Evolutionary conservation across 2,113 vertebrate species (phyloP).

Genomic region (Lepus timidus): DNA sequence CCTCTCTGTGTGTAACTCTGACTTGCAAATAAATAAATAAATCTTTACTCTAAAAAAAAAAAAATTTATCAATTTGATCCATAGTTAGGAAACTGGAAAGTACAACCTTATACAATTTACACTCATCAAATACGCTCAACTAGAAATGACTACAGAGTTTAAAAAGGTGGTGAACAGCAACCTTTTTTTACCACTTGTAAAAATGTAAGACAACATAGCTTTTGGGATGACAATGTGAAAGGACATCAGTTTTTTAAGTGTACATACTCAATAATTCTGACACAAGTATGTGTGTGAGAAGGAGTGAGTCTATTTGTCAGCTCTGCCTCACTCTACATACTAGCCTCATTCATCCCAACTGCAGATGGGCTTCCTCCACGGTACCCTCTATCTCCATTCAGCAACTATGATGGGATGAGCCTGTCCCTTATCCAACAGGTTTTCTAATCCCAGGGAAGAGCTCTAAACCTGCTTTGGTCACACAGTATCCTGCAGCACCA

Average conservation of each 20-base stretch:
- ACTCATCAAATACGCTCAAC: constrained; percentile 9
- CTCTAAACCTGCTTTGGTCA: constrained; percentile 23
- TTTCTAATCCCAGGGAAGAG: constrained; percentile 35
- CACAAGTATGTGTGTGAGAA: not conserved
- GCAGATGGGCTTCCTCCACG: not conserved
- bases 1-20: too few species aligned
- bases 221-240: constrained; percentile 37
- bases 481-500: not conserved
- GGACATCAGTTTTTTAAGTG: constrained; percentile 11
- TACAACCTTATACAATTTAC: constrained; percentile 18
- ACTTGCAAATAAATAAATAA: too few species aligned
- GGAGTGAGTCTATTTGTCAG: not conserved
- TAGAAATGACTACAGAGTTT: constrained; percentile 18
- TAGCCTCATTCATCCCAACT: not conserved
- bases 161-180: not conserved
- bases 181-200: not conserved
- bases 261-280: not conserved
- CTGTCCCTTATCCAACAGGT: constrained; percentile 3
- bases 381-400: not conserved
- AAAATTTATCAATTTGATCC: not conserved
- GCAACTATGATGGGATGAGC: not conserved
- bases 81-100: constrained; percentile 38
- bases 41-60: not conserved
- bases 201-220: not conserved
- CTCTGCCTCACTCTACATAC: not conserved